A percentile compares a stretch with the other conserved stretches of the same genome.
Conservation (phyloP, 1,140 invertebrate species). For the Trichonephila inaurata region DNA sequence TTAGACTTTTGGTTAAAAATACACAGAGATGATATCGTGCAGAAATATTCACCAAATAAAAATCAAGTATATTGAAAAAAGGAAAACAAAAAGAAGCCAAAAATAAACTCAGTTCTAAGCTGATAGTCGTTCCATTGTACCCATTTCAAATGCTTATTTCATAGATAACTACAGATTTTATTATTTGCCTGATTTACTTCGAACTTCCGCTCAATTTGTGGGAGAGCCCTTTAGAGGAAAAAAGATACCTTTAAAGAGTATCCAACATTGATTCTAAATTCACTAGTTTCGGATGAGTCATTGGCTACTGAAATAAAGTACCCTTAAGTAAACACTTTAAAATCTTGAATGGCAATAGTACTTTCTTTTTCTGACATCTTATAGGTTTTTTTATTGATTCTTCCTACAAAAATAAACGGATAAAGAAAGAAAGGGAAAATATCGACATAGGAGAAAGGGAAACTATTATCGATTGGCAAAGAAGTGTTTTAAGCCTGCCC, state of each 20-base stretch:
- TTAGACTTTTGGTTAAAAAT: too few species aligned
- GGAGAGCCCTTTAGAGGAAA: not conserved
- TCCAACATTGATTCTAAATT: slow-evolving; percentile 14
- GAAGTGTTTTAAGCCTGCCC: not conserved
- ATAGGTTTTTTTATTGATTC: not conserved
- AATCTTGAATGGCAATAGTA: slow-evolving; percentile 33
- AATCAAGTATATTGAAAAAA: too few species aligned
- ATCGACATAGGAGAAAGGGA: not conserved
- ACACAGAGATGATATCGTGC: too few species aligned
- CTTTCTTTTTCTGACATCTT: slow-evolving; percentile 1
- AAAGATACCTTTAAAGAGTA: not conserved
- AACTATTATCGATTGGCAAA: slow-evolving; percentile 34
- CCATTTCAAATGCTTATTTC: too few species aligned
- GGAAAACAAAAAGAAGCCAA: too few species aligned
- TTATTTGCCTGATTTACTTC: not conserved
- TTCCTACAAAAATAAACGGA: not conserved
- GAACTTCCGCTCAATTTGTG: not conserved
- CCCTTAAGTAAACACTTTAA: slow-evolving; percentile 42
- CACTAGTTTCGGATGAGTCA: slow-evolving; percentile 3
- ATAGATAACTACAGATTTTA: not conserved
- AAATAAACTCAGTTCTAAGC: too few species aligned
- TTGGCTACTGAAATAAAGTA: slow-evolving; percentile 25
- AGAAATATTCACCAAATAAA: too few species aligned
- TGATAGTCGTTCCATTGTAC: too few species aligned
- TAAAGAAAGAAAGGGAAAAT: not conserved